These are phyloP conservation scores for Phoxinus phoxinus DNA, from an alignment of 2,113 vertebrate species.

Conservation along the genomic window DNA sequence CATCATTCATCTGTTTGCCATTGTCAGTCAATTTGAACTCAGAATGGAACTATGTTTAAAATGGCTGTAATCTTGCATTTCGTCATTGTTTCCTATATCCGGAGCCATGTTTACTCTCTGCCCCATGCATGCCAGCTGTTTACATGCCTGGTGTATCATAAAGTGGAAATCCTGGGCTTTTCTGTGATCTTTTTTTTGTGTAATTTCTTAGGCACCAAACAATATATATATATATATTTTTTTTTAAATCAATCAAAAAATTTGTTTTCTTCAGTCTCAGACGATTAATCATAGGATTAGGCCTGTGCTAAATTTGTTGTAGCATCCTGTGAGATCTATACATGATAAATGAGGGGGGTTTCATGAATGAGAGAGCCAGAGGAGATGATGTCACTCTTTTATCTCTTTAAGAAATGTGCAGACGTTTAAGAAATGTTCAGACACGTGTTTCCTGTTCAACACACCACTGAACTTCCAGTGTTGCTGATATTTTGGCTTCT, in stretches of 20 bases:
- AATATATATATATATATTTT: background rate
- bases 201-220: background rate
- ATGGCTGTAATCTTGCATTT: background rate
- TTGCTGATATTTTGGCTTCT: constrained; percentile 30
- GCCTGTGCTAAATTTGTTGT: background rate
- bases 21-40: background rate
- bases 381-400: constrained; percentile 41
- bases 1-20: background rate
- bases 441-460: constrained; percentile 42
- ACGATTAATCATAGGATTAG: background rate
- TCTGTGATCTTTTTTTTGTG: background rate
- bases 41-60: background rate
- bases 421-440: constrained; percentile 28
- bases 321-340: background rate
- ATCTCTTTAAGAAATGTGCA: constrained; percentile 30
- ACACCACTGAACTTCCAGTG: constrained; percentile 46
- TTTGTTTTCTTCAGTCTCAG: background rate
- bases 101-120: background rate
- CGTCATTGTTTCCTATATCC: background rate
- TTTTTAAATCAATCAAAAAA: background rate
- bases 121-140: background rate
- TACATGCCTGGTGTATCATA: background rate
- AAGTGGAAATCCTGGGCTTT: background rate
- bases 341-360: constrained; percentile 36
- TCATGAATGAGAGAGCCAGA: constrained; percentile 1